Percentiles rank a stretch among this genome's conserved stretches.
These are phyloP conservation scores for Pampusana beccarii DNA, from an alignment of 2,113 vertebrate species.

Conservation along the genomic window DNA sequence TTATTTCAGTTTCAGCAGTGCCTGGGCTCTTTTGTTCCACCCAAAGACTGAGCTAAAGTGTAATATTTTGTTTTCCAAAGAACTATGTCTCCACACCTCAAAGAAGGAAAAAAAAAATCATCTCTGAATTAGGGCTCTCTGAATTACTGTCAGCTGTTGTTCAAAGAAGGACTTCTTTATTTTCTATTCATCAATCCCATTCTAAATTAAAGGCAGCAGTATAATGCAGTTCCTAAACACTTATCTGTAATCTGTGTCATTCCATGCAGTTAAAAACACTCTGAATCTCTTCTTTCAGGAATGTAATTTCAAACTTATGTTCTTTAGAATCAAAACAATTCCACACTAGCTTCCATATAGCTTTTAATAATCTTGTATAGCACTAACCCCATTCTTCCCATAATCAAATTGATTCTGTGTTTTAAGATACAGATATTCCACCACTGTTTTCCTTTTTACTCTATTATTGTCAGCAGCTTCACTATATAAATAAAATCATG, in stretches of 20 bases:
- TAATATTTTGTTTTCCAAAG: not conserved
- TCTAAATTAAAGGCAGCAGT: not conserved
- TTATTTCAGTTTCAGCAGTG: not conserved
- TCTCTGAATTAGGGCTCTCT: not conserved
- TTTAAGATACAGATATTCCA: not conserved
- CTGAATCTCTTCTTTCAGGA: not conserved
- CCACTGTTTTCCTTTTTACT: not conserved
- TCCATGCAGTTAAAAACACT: not conserved
- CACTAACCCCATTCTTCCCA: not conserved
- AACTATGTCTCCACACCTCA: fast-evolving
- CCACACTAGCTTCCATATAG: not conserved
- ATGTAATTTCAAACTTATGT: not conserved
- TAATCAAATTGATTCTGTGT: not conserved
- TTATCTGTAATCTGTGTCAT: not conserved
- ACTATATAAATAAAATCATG: slow-evolving; percentile 14
- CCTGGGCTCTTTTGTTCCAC: not conserved
- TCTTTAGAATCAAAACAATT: not conserved
- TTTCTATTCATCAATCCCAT: not conserved
- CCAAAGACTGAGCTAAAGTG: not conserved
- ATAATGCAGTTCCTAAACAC: not conserved
- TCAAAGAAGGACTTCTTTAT: not conserved
- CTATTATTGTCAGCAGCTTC: not conserved
- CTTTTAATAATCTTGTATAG: not conserved
- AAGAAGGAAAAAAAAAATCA: not conserved
- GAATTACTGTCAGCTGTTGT: not conserved